Base-by-base conservation (phyloP, 2,113 vertebrate genomes). In the Hydrochoerus hydrochaeris region DNA sequence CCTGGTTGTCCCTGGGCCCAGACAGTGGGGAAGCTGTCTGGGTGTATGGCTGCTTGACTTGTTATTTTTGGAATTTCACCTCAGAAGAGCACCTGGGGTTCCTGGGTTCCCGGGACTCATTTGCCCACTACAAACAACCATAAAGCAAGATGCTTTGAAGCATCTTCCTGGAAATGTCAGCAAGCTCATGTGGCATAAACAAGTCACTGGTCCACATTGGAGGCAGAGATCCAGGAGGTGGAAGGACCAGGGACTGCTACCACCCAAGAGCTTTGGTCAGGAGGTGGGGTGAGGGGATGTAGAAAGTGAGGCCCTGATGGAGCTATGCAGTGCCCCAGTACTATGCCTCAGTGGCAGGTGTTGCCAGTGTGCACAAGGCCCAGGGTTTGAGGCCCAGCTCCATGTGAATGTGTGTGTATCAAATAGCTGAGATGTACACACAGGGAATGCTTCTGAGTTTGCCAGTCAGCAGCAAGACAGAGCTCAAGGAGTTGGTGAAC, bases 331-430 rank as follows among this genome's bases (percentile, higher is more conserved):
- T 28, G n/a, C 30, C 24, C 3, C 5, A 5, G 65, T 3, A 0
- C 30, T 30, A 4, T 5, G 5, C 57, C 19, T 78, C 35, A 0
- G 8, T 24, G 28, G 0, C 1, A 6, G 7, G 19, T n/a, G 5
- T 82, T 41, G 30, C 69, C 65, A 71, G 9, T 1, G 5, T 24
- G 38, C 24, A 7, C 41, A 35, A 28, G 38, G 58, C 57, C 57
- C 16, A 9, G 58, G 12, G 57, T 30, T 44, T 24, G n/a, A 62
- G 3, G 24, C 32, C 57, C 22, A 83, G 38, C 22, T 28, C n/a
- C 9, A 10, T n/a, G 32, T 67, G 65, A 30, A 3, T 17, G 49
- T 52, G 17, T n/a, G 22, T 52, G 24, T 22, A 20, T n/a, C 1
- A 5, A 46, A 4, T 44, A 77, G 14, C 41, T 44, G 32, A 80